Conservation (phyloP, 2,113 vertebrate species). For the Lathamus discolor region DNA sequence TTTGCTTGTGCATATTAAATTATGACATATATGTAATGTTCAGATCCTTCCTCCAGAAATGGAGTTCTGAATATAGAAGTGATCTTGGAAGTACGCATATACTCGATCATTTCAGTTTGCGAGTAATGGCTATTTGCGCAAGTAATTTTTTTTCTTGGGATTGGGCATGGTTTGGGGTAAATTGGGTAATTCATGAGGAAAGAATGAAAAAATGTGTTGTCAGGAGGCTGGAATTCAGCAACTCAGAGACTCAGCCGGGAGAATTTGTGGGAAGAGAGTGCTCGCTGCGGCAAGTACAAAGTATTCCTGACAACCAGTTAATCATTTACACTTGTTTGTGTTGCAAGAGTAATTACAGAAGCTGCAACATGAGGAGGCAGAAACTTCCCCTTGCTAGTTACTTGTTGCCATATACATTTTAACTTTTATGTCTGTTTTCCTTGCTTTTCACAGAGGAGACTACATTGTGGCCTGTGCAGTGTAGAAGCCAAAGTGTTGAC, state of each 20-base stretch:
- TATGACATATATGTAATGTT: background rate
- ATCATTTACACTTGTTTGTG: background rate
- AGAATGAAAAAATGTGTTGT: background rate
- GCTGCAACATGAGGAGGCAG: background rate
- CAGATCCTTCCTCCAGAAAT: background rate
- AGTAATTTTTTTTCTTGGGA: background rate
- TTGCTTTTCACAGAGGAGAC: background rate
- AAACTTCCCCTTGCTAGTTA: background rate
- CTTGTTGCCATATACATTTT: background rate
- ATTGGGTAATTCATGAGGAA: background rate
- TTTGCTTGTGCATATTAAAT: background rate
- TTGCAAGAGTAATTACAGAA: constrained; percentile 3
- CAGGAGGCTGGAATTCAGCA: background rate
- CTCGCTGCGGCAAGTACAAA: background rate
- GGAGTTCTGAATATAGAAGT: background rate
- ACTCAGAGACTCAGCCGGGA: background rate
- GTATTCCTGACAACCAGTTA: background rate
- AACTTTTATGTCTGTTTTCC: background rate
- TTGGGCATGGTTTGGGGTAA: background rate
- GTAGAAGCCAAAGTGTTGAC: background rate
- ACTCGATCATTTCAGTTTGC: background rate
- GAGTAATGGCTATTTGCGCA: background rate
- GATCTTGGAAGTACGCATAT: background rate
- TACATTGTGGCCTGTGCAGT: fast-evolving
- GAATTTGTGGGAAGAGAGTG: background rate